phyloP scores from a whole-genome alignment of 2,888 invertebrate genomes.

The Xestia ashworthii region DNA sequence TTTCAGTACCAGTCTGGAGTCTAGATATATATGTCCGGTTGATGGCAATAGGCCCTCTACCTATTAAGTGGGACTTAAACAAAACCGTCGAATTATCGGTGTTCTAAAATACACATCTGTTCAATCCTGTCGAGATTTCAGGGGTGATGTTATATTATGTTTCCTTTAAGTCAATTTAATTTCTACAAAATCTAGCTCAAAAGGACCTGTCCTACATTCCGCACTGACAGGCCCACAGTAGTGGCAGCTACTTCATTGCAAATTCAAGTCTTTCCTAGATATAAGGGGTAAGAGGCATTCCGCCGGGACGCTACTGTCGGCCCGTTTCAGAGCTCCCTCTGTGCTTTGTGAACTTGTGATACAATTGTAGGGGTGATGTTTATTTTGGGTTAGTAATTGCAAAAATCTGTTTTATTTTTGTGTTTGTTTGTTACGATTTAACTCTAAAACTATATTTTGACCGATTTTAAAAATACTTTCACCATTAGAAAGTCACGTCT shows the following conservation, averaged over 20 bases:
- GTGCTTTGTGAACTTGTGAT: constrained; percentile 12
- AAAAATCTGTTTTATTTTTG: no score
- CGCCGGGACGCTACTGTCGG: constrained; percentile 42
- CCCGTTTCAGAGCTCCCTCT: constrained; percentile 13
- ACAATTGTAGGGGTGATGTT: not conserved
- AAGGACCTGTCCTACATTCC: constrained; percentile 30
- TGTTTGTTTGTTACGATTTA: no score
- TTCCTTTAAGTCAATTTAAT: not conserved
- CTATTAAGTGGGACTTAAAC: not conserved
- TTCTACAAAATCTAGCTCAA: not conserved
- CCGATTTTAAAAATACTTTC: no score
- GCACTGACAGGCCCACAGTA: constrained; percentile 23
- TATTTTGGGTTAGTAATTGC: not conserved
- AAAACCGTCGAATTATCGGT: not conserved
- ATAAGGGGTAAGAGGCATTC: constrained; percentile 54
- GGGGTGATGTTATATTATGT: not conserved
- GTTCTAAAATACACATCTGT: not conserved
- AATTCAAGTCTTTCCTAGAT: constrained; percentile 50
- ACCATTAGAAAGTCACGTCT: no score
- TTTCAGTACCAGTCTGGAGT: not conserved
- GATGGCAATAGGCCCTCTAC: not conserved
- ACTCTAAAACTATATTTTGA: no score
- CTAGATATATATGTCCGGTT: not conserved
- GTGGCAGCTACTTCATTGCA: constrained; percentile 44
- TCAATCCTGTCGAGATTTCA: not conserved